Conservation (phyloP, 2,797 vertebrate genomes). For the Urocyon cinereoargenteus region DNA sequence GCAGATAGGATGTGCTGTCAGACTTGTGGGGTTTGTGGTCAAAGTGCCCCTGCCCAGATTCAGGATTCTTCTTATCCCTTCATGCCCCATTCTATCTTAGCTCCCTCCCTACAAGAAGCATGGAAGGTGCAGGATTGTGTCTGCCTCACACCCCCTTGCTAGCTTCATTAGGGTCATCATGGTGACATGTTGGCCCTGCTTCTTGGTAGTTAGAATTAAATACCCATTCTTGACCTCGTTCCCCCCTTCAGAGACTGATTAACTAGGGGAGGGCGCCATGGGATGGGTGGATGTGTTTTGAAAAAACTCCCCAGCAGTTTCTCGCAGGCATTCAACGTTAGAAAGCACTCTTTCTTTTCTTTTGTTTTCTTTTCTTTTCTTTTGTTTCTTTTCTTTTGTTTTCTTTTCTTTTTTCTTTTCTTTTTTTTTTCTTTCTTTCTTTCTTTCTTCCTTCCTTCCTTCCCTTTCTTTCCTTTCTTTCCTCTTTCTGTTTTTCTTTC, state of each 20-base stretch:
- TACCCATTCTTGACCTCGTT: background rate
- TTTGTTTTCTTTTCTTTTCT: no score
- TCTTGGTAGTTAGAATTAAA: background rate
- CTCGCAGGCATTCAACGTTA: background rate
- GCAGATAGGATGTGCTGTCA: background rate
- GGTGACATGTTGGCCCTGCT: background rate
- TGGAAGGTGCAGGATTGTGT: background rate
- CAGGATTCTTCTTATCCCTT: background rate
- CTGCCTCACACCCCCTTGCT: background rate
- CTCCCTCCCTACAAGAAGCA: background rate
- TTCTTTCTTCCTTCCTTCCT: rapidly evolving
- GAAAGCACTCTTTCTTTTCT: background rate
- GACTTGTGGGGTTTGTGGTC: background rate
- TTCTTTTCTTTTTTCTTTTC: no score
- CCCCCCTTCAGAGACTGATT: background rate
- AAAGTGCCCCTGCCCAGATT: background rate
- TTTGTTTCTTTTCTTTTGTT: no score
- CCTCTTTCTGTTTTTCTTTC: no score
- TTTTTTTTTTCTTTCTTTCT: no score
- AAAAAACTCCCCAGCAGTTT: background rate
- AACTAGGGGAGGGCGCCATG: background rate
- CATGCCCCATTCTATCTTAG: no score
- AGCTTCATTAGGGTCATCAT: background rate
- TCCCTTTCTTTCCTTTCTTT: no score
- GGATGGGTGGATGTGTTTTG: background rate